Base-by-base conservation (phyloP, 2,797 vertebrate species). In the Pogonophryne albipinna region DNA sequence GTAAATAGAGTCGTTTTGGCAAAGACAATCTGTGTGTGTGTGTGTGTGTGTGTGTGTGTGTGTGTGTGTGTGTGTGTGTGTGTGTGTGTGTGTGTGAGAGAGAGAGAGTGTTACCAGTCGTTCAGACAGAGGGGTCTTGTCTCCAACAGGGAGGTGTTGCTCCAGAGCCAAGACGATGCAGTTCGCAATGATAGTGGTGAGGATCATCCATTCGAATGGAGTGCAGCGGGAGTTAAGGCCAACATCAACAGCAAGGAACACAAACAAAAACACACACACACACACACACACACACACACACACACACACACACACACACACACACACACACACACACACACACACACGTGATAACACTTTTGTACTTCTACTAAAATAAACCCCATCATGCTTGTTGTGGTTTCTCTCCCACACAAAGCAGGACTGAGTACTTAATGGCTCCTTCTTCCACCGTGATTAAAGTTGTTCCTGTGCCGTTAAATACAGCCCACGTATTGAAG, bases 161-260 rank as follows among this genome's bases (percentile, higher is more conserved):
- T 99, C 97, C 93, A 99, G 93, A 6, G 97, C 97, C 66, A 98
- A 94, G 78, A 98, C 97, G 42, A 98, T 99, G 92, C 97, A 98
- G 95, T 98, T 99, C 17, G 97, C 97, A 62, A 98, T 98, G 93
- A 99, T 99, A 89, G 97, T 99, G 83, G 96, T 96, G 91, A 98
- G 95, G 93, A 99, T 98, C 97, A 98, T 97, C 90, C 96, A 98
- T 89, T 98, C 97, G 93, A 98, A 98, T 12, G 97, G 96, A 96
- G 97, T 97, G 71, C 27, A 72, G 76, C 59, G 69, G 65, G 13
- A 71, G 85, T 93, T 87, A 94, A 94, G 91, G 92, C 5, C 38
- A 83, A 90, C 23, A 72, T n/a, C 64, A 75, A 1, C 14, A 49
- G 20, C 23, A 49, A 31, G 44, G 5, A 52, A 19, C 34, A 41